These are phyloP conservation scores for Syngnathus acus DNA, from an alignment of 2,797 vertebrate genomes.

Conservation along the genomic window DNA sequence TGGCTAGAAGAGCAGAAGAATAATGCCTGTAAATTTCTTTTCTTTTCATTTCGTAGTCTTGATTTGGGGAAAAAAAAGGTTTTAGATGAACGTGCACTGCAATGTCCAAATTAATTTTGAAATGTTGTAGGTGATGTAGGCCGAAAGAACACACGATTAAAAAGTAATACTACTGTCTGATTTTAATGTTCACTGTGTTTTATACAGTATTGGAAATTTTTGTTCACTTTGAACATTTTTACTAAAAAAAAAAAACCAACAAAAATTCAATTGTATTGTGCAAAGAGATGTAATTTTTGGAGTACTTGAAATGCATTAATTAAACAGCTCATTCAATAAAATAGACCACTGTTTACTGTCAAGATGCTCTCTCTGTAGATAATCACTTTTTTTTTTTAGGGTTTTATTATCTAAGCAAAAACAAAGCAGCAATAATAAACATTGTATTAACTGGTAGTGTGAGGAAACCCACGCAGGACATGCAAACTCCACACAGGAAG, in stretches of 20 bases:
- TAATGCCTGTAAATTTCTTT: slow-evolving; percentile 77
- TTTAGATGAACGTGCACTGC: slow-evolving; percentile 95
- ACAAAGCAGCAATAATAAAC: not conserved
- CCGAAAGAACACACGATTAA: slow-evolving; percentile 79
- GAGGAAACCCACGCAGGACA: no score
- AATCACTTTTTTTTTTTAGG: slow-evolving; percentile 2
- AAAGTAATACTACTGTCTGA: slow-evolving; percentile 91
- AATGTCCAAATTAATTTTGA: slow-evolving; percentile 88
- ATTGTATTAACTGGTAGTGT: not conserved
- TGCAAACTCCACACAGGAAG: no score
- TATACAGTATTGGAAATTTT: slow-evolving; percentile 98
- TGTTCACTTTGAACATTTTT: slow-evolving; percentile 99
- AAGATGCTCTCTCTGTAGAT: slow-evolving; percentile 32
- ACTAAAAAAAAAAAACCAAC: slow-evolving; percentile 75
- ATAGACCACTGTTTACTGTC: slow-evolving; percentile 65
- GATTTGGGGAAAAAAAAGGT: slow-evolving; percentile 68
- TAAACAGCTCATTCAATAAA: slow-evolving; percentile 92
- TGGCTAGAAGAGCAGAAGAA: slow-evolving; percentile 70
- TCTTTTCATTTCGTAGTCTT: slow-evolving; percentile 87
- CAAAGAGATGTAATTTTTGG: slow-evolving; percentile 97
- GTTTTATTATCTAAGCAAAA: not conserved
- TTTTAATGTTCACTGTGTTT: slow-evolving; percentile 99
- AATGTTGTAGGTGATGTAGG: slow-evolving; percentile 85
- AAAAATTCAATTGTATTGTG: slow-evolving; percentile 96
- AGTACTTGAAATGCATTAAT: slow-evolving; percentile 99